Evolutionary conservation across 2,888 invertebrate species (phyloP).

Genomic region (Pasiphila rectangulata): DNA sequence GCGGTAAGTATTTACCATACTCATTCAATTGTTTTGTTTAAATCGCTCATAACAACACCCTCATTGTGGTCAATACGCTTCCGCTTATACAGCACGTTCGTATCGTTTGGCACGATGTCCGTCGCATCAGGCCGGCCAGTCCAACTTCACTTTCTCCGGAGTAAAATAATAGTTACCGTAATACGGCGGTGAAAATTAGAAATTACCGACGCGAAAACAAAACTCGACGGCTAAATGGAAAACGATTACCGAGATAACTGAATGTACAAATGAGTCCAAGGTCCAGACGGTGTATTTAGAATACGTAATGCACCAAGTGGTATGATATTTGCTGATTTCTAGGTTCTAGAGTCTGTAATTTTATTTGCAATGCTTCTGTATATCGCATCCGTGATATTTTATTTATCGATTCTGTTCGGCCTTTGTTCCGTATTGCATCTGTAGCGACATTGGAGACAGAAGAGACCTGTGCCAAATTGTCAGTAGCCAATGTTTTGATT

Average conservation of each 20-base stretch:
- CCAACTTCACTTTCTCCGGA: constrained; percentile 56
- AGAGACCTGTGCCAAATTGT: constrained; percentile 3
- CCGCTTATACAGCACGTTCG: neutral
- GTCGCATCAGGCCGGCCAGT: constrained; percentile 23
- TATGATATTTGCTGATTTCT: constrained; percentile 15
- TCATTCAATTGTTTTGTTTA: neutral
- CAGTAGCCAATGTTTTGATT: constrained; percentile 1
- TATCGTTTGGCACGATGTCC: constrained; percentile 23
- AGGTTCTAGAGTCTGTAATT: too few relatives aligned
- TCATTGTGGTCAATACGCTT: neutral
- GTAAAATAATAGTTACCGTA: constrained; percentile 57
- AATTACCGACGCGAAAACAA: constrained; percentile 43
- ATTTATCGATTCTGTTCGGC: constrained; percentile 13
- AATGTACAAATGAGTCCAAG: constrained; percentile 19
- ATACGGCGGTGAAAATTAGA: constrained; percentile 63
- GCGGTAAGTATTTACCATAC: too few relatives aligned
- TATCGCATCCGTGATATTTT: constrained; percentile 15
- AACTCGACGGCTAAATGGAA: constrained; percentile 24
- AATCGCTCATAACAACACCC: neutral
- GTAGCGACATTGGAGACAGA: neutral
- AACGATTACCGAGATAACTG: constrained; percentile 19
- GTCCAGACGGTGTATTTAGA: constrained; percentile 9
- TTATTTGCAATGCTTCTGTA: constrained; percentile 14
- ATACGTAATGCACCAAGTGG: constrained; percentile 2
- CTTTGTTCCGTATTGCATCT: constrained; percentile 18